These are phyloP conservation scores for Lymantria dispar DNA, from an alignment of 2,888 invertebrate genomes.

Conservation along the genomic window DNA sequence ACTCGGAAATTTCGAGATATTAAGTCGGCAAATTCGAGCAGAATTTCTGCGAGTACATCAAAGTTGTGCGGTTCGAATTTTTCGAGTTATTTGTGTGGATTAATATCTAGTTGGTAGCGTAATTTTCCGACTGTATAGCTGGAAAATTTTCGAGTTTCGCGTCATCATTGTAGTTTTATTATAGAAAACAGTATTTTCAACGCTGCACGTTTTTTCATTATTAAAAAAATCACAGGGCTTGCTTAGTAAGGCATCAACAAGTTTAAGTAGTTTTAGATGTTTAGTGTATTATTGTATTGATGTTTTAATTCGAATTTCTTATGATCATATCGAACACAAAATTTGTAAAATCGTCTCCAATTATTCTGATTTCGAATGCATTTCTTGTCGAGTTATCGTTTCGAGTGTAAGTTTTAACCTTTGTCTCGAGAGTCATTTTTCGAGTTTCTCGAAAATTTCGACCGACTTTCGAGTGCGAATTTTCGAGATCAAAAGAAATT, in stretches of 20 bases:
- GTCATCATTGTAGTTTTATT: slow-evolving; percentile 23
- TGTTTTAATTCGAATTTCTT: slow-evolving; percentile 34
- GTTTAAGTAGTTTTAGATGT: slow-evolving; percentile 42
- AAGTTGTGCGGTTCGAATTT: slow-evolving; percentile 2
- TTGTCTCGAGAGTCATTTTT: neutral
- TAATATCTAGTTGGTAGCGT: slow-evolving; percentile 2
- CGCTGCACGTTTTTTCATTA: slow-evolving; percentile 42
- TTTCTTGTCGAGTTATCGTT: neutral
- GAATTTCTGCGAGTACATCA: slow-evolving; percentile 15
- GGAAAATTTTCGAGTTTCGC: slow-evolving; percentile 9
- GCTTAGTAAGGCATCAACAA: slow-evolving; percentile 42
- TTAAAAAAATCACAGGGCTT: slow-evolving; percentile 38
- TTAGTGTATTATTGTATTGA: slow-evolving; percentile 38
- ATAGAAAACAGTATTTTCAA: slow-evolving; percentile 41
- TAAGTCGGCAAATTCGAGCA: slow-evolving; percentile 21
- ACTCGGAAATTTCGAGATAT: slow-evolving; percentile 23
- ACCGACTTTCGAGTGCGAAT: slow-evolving; percentile 4
- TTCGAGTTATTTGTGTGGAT: slow-evolving; percentile 5
- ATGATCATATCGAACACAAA: slow-evolving; percentile 2
- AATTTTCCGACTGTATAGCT: slow-evolving; percentile 8
- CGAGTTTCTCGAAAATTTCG: slow-evolving; percentile 8
- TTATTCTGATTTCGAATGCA: no score
- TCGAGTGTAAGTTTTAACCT: neutral
- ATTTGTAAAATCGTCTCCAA: no score
- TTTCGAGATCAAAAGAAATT: slow-evolving; percentile 29